Evolutionary conservation across 2,888 invertebrate species (phyloP), one percentile per base, ranked within the genome.

Genomic region (Drosophila atroscutellata): DNA sequence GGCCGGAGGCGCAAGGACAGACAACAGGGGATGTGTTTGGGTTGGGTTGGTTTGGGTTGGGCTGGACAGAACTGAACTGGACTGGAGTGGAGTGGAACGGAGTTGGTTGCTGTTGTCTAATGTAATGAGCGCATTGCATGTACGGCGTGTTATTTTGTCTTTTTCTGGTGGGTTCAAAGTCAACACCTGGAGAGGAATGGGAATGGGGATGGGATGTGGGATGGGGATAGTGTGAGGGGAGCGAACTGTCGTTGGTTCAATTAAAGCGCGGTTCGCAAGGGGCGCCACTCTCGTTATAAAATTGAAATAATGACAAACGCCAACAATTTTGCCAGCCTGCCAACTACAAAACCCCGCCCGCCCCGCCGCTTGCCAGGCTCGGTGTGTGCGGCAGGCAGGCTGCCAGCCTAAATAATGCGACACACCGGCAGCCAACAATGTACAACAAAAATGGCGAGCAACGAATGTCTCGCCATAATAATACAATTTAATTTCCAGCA

Each of bases 391-490:
- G 49, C 26, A 18, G 18, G 49, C 49, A 49, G 49, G 63, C 64
- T 79, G 68, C 64, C 45, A 24, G 45, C 45, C 54, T 80, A 89
- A 85, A 83, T 85, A 89, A 88, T 89, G 87, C 82, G 89, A 77
- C 89, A 88, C 89, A 88, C 89, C 81, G 74, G 84, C 69, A 75
- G 72, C 70, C 62, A 79, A 64, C 81, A 13, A n/a, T n/a, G 55
- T 52, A 68, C 72, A 83, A 74, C 86, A 74, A 75, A 59, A 74
- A 74, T 68, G 15, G 64, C 77, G 51, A 72, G 81, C 88, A 83
- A 82, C 88, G 88, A 86, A 89, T 89, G 89, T 86, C 90, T 86
- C 86, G 90, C 87, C 87, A 86, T 86, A 86, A 90, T 89, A 86
- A 86, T 90, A 89, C 89, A 90, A 86, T 86, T 86, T 90, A 86